Base-by-base conservation (phyloP, 2,113 vertebrate genomes). In the Salvelinus fontinalis region DNA sequence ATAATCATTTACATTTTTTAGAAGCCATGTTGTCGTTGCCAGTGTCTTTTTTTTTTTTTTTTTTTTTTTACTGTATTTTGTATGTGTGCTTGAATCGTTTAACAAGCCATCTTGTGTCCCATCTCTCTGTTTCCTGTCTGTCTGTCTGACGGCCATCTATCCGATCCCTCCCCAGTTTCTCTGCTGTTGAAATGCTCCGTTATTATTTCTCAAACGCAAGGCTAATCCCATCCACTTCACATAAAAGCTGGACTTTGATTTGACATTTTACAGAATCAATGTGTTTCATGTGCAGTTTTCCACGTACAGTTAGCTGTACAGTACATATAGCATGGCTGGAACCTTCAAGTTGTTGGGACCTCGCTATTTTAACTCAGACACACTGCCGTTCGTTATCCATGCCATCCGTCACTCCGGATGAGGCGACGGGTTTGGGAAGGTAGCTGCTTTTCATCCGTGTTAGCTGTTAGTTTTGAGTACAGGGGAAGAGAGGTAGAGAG, bases 171-270 rank as follows among this genome's bases (percentile, higher is more conserved):
- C 18, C 20, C 7, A 22, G n/a, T 18, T 76, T 74, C 34, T 74
- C 34, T 66, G 29, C 34, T 83, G 81, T 86, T 90, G 89, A 89
- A 87, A 65, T 22, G 20, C n/a, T 51, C 13, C 1, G 51, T 18
- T 18, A 18, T 54, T 54, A n/a, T 22, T 8, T 84, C 87, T 85
- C 86, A 88, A 22, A 59, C 9, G 39, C 39, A 44, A 44, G 9
- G 39, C 39, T 12, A 44, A 2, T 44, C 12, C 71, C 73, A 71
- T 83, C 48, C 79, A 69, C 70, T 48, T 54, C 51, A 59, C 64
- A 66, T 62, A 1, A 26, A 22, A 72, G 68, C 34, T 59, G 67
- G 68, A 76, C 51, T 70, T 26, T 27, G 70, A 44, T 11, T 31
- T 31, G 4, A 31, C 29, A 31, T 31, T 4, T 31, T 31, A 31